Percentiles rank a stretch among this genome's conserved stretches.
Evolutionary conservation across 2,888 invertebrate species (phyloP).

Genomic region (Microchrysa polita): DNA sequence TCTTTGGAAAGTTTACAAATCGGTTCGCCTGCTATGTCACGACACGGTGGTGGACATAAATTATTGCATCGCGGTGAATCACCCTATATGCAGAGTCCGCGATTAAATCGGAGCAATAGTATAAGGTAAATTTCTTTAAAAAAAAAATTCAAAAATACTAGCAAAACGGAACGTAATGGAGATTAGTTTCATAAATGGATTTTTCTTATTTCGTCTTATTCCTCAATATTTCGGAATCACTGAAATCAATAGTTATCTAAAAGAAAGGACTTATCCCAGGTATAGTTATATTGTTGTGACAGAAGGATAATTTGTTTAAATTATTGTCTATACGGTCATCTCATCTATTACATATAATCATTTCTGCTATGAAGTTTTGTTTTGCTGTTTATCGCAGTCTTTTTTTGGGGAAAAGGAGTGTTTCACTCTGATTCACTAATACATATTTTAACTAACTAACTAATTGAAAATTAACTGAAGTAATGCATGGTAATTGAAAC

Average conservation of each 20-base stretch:
- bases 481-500: too few relatives aligned
- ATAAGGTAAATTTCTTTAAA: constrained; percentile 75
- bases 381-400: too few relatives aligned
- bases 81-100: constrained; percentile 67
- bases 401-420: too few relatives aligned
- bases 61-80: constrained; percentile 62
- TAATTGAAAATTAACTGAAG: too few relatives aligned
- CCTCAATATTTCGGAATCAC: not conserved
- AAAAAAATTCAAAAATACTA: too few relatives aligned
- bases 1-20: constrained; percentile 85
- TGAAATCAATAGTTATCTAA: constrained; percentile 21
- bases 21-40: constrained; percentile 70
- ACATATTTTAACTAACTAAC: too few relatives aligned
- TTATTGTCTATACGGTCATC: not conserved
- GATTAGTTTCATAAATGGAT: constrained; percentile 1
- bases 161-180: not conserved
- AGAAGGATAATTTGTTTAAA: constrained; percentile 15
- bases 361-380: too few relatives aligned
- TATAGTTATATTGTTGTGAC: constrained; percentile 1
- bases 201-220: constrained; percentile 18
- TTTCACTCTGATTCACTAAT: too few relatives aligned
- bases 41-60: constrained; percentile 69
- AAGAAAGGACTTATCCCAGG: constrained; percentile 43
- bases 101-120: constrained; percentile 90
- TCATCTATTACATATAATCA: too few relatives aligned